Conservation (phyloP, 2,113 vertebrate genomes). For the Peromyscus californicus region DNA sequence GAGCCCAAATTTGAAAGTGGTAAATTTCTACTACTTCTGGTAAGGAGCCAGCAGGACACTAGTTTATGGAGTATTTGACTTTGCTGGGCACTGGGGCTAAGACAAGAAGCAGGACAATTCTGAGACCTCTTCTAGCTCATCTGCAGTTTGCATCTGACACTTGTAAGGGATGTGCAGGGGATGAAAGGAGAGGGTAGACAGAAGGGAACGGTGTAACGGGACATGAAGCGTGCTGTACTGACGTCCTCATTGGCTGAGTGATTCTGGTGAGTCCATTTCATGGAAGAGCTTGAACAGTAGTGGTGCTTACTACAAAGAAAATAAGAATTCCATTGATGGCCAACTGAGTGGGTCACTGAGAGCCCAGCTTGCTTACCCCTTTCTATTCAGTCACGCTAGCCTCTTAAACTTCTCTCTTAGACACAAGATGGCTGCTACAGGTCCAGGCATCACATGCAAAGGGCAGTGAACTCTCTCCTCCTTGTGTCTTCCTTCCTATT, state of each 20-base stretch:
- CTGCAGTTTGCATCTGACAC: neutral
- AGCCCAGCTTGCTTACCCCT: neutral
- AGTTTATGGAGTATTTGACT: constrained; percentile 6
- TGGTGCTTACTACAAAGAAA: neutral
- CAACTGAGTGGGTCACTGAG: neutral
- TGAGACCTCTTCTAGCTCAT: neutral
- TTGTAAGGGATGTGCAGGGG: neutral
- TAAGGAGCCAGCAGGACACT: constrained; percentile 3
- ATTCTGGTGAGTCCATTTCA: neutral
- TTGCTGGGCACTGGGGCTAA: neutral
- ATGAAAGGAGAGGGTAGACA: neutral
- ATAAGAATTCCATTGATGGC: neutral
- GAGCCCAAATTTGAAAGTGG: neutral
- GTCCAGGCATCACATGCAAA: neutral
- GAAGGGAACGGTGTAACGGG: neutral
- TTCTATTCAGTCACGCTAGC: neutral
- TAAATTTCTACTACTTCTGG: neutral
- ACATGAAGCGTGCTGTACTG: neutral
- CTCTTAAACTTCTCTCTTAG: neutral
- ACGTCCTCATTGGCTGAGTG: neutral
- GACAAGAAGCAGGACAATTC: neutral
- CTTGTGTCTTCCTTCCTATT: neutral
- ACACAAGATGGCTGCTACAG: neutral
- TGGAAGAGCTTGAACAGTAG: neutral
- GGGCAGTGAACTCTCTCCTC: neutral